phyloP scores from a whole-genome alignment of 1,140 invertebrate species.

The Oryctes rhinoceros region DNA sequence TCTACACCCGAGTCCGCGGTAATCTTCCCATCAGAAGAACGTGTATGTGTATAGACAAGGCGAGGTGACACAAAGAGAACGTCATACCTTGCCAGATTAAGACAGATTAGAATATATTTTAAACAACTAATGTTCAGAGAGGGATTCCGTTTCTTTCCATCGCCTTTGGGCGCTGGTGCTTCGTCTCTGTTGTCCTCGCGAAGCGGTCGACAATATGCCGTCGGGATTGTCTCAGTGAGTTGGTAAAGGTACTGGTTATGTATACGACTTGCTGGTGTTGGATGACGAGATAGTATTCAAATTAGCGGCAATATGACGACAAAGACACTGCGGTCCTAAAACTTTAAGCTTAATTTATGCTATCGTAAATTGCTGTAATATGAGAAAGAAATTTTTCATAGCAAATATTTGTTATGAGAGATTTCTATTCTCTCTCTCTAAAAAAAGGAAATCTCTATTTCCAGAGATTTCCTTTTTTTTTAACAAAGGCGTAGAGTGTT shows the following conservation, averaged over 20 bases:
- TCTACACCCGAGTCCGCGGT: slow-evolving; percentile 7
- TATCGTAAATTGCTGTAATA: too few species aligned
- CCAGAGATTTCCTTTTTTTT: too few species aligned
- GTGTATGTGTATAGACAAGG: neutral
- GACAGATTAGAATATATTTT: slow-evolving; percentile 52
- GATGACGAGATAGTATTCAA: neutral
- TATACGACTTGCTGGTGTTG: neutral
- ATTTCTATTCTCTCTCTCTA: too few species aligned
- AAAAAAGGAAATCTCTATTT: too few species aligned
- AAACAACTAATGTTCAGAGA: slow-evolving; percentile 47
- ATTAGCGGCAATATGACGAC: neutral
- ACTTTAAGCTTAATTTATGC: neutral
- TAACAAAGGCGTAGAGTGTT: too few species aligned
- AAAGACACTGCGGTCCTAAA: neutral
- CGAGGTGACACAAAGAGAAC: slow-evolving; percentile 15
- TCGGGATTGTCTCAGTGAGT: neutral
- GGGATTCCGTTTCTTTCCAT: neutral
- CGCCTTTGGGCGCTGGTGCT: neutral
- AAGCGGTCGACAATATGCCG: neutral
- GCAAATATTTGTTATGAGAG: too few species aligned
- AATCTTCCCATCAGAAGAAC: slow-evolving; percentile 47
- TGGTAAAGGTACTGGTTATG: neutral
- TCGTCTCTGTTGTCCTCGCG: neutral
- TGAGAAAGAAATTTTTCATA: too few species aligned
- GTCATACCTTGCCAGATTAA: slow-evolving; percentile 52